These are phyloP conservation scores for Melanogrammus aeglefinus DNA, from an alignment of 2,797 vertebrate genomes.

Conservation along the genomic window DNA sequence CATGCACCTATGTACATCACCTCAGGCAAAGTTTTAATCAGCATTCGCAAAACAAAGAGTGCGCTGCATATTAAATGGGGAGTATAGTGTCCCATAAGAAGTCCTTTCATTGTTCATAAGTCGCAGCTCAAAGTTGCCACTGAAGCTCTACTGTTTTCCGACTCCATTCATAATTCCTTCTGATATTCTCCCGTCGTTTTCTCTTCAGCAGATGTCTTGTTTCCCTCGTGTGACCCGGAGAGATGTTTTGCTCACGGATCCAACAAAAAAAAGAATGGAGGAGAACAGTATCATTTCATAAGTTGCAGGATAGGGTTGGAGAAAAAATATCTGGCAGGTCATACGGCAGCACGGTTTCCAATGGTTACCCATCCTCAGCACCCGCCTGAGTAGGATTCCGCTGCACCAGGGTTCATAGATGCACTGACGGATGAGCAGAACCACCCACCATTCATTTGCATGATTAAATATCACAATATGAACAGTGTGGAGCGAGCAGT, in stretches of 20 bases:
- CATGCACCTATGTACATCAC: constrained; percentile 56
- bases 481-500: background rate
- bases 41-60: constrained; percentile 63
- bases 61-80: constrained; percentile 48
- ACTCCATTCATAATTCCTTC: background rate
- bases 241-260: background rate
- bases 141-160: background rate
- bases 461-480: background rate
- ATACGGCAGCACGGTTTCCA: background rate
- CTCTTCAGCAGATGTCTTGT: background rate
- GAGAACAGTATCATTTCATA: background rate
- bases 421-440: background rate
- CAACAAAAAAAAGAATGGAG: background rate
- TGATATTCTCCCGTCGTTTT: background rate
- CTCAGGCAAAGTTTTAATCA: constrained; percentile 67
- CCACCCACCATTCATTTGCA: background rate
- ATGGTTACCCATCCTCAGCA: background rate
- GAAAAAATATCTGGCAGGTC: background rate
- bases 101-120: constrained; percentile 51
- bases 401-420: background rate
- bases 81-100: constrained; percentile 46
- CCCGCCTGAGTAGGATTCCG: background rate
- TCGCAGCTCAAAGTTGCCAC: background rate
- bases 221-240: background rate
- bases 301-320: background rate